Evolutionary conservation across 1,140 invertebrate species (phyloP), one percentile per base, ranked within the genome.

Genomic region (Ectropis grisescens): DNA sequence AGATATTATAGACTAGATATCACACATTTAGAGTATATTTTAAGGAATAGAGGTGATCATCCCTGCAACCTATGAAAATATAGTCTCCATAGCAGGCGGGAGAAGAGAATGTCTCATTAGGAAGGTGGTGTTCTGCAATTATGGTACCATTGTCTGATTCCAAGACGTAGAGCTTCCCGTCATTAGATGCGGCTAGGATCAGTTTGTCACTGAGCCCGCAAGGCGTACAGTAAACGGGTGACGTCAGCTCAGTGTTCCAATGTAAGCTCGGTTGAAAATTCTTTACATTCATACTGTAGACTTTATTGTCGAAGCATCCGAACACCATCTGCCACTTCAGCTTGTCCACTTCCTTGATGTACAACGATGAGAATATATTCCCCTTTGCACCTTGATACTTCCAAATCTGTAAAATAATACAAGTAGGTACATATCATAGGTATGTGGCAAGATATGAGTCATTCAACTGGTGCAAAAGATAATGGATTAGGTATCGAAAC

Each of bases 31-130:
- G n/a, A 19, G 16, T 19, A 8, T 19, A 19, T 19, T 19, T 19
- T 11, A 91, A 61, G 61, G 87, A 84, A 69, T 90, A 91, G 2
- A 92, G 44, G 69, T 86, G 80, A 67, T 93, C 86, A 82, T 92
- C 87, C 71, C 91, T 84, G 65, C 89, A 91, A 23, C 91, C 91
- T 52, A 92, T 70, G 47, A 86, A 79, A 32, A 91, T 54, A 6
- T 78, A 71, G 58, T 86, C 68, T 11, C 84, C 60, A 46, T 76
- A 58, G 9, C 87, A 50, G 28, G 86, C 70, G 9, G 90, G 90
- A 8, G 90, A 90, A 5, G 90, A 92, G 67, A 91, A 93, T 15
- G 88, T 82, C 66, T 90, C 85, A 14, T 82, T 84, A 6, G 84
- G 79, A 33, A 91, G 66, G 8, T 71, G 57, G 38, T 82, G 72